phyloP scores from a whole-genome alignment of 2,113 vertebrate species.

The Himantopus leucocephalus region DNA sequence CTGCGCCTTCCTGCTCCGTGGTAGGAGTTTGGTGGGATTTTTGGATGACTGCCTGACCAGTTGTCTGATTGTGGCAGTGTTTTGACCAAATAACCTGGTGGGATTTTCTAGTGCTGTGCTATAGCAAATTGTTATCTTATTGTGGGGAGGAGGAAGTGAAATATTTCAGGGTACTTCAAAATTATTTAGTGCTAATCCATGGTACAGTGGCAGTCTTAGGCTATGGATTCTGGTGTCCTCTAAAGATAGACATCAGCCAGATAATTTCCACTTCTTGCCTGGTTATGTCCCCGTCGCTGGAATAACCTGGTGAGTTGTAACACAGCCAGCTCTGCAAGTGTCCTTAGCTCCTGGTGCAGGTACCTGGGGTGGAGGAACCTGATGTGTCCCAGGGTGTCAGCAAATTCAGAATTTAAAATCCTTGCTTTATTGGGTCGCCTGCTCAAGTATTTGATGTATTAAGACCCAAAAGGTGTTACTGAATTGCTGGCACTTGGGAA shows the following conservation, averaged over 20 bases:
- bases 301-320: background rate
- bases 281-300: background rate
- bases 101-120: background rate
- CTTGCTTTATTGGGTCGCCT: background rate
- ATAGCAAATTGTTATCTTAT: background rate
- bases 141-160: background rate
- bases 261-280: background rate
- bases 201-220: background rate
- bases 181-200: background rate
- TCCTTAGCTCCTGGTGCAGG: background rate
- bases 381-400: background rate
- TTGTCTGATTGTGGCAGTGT: background rate
- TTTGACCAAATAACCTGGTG: background rate
- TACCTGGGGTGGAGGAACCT: background rate
- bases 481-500: background rate
- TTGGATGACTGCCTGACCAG: background rate
- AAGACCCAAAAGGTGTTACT: background rate
- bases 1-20: background rate
- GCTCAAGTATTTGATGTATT: background rate
- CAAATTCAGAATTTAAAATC: background rate
- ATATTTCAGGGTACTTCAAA: background rate
- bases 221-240: background rate
- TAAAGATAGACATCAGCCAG: background rate
- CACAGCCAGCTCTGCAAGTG: background rate
- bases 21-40: background rate